A percentile compares a stretch with the other conserved stretches of the same genome.
These are phyloP conservation scores for Podilymbus podiceps DNA, from an alignment of 2,113 vertebrate species.

Conservation along the genomic window DNA sequence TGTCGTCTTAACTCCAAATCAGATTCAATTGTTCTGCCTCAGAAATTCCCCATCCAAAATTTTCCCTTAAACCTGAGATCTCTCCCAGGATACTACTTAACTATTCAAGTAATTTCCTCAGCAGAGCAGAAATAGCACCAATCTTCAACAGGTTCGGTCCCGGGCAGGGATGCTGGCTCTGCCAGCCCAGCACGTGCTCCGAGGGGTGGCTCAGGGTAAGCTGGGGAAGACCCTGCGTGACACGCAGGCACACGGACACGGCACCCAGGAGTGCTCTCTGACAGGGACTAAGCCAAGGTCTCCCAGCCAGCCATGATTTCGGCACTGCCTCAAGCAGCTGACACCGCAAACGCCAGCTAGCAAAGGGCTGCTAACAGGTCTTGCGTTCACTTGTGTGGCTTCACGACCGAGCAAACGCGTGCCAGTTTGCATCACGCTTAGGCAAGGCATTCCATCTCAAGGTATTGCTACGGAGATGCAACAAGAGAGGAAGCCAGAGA, in stretches of 20 bases:
- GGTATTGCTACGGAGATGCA: not conserved
- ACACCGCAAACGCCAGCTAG: not conserved
- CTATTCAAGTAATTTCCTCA: slow-evolving; percentile 54
- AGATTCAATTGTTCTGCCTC: not conserved
- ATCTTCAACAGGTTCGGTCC: slow-evolving; percentile 21
- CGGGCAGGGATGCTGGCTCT: not conserved
- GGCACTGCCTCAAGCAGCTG: not conserved
- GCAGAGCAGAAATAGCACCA: not conserved
- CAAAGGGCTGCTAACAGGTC: not conserved
- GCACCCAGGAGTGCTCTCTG: not conserved
- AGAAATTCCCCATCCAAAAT: slow-evolving; percentile 28
- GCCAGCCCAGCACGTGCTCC: not conserved
- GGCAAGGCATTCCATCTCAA: not conserved
- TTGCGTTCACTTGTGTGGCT: not conserved
- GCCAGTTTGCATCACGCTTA: not conserved
- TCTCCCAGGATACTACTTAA: slow-evolving; percentile 48
- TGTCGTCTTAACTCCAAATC: not conserved
- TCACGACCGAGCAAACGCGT: not conserved
- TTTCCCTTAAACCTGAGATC: slow-evolving; percentile 33
- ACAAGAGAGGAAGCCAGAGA: not conserved
- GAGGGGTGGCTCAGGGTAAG: rapidly evolving
- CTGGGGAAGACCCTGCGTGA: not conserved
- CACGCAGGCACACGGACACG: not conserved
- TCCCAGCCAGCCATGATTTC: not conserved
- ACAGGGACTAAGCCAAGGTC: not conserved